A percentile compares a stretch with the other conserved stretches of the same genome.
Conservation (phyloP, 2,797 vertebrate species). For the Sphenodon punctatus region DNA sequence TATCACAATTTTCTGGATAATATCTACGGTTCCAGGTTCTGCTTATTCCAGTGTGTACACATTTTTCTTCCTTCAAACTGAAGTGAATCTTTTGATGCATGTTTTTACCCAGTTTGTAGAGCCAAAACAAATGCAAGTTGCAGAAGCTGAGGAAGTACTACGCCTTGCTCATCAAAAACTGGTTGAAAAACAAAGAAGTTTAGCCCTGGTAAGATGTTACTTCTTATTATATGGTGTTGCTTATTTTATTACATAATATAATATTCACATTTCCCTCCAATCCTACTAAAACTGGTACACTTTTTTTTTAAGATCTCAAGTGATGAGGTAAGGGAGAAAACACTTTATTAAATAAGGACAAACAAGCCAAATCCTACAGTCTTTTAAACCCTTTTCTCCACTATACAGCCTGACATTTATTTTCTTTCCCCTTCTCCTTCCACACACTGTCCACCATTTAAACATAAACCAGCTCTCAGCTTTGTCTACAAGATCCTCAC, state of each 20-base stretch:
- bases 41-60: background rate
- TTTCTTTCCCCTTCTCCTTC: too few species aligned
- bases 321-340: background rate
- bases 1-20: background rate
- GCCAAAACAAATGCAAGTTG: constrained; percentile 67
- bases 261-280: background rate
- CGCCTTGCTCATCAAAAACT: constrained; percentile 56
- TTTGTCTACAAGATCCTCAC: too few species aligned
- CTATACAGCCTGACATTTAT: too few species aligned
- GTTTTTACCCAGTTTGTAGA: constrained; percentile 57
- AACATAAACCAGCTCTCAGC: too few species aligned
- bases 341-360: background rate
- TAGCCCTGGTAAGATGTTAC: constrained; percentile 60
- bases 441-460: too few species aligned
- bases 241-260: background rate
- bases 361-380: background rate
- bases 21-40: background rate
- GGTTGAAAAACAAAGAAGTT: constrained; percentile 66
- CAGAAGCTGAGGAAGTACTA: constrained; percentile 69
- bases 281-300: background rate
- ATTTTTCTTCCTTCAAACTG: background rate
- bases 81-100: background rate
- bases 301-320: background rate
- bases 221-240: background rate
- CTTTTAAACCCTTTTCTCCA: too few species aligned